These are phyloP conservation scores for Pelvicachromis taeniatus DNA, from an alignment of 2,113 vertebrate genomes.

Conservation along the genomic window DNA sequence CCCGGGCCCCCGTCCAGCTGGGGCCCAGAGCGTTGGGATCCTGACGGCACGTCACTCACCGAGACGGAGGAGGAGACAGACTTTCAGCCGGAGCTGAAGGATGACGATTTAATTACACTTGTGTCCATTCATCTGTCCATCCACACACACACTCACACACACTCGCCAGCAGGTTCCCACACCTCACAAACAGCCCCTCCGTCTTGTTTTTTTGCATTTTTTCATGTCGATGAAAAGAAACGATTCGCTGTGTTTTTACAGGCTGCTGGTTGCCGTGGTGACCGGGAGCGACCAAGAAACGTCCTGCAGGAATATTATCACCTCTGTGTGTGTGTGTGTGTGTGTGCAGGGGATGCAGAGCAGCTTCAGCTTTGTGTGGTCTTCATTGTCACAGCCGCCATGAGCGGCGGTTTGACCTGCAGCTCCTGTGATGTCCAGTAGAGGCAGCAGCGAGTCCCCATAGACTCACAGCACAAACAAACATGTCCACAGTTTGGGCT, in stretches of 20 bases:
- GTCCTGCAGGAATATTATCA: not conserved
- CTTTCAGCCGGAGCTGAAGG: slow-evolving; percentile 58
- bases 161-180: slow-evolving; percentile 16
- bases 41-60: slow-evolving; percentile 7
- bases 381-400: not conserved
- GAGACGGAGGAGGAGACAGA: slow-evolving; percentile 44
- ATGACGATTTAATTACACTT: slow-evolving; percentile 71
- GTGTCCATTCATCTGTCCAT: slow-evolving; percentile 65
- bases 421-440: accelerated
- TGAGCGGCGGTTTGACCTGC: not conserved
- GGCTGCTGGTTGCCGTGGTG: not conserved
- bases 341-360: accelerated
- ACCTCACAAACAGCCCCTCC: not conserved
- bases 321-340: not conserved
- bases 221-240: not conserved
- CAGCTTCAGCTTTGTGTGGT: not conserved
- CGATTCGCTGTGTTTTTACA: not conserved
- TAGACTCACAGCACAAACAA: not conserved
- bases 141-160: not conserved
- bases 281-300: not conserved
- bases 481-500: too few species aligned
- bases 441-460: not conserved
- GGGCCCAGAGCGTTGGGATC: not conserved
- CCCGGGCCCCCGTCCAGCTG: not conserved
- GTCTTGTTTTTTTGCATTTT: not conserved